phyloP scores from a whole-genome alignment of 2,113 vertebrate genomes.

The Solenodon paradoxus region DNA sequence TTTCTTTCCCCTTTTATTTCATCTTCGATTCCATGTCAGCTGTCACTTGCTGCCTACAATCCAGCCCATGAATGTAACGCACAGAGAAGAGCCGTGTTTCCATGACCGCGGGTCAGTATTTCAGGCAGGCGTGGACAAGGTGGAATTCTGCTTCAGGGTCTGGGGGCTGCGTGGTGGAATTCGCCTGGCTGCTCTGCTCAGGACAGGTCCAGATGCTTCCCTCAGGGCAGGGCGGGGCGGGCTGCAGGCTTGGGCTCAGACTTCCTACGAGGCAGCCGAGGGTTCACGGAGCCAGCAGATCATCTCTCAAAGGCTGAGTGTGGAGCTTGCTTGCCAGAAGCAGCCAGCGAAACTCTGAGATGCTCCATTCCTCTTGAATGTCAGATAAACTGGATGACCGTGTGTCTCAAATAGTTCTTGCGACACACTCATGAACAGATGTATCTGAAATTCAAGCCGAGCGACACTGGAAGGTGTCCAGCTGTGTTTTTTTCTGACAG shows the following conservation, averaged over 20 bases:
- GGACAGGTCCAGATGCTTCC: neutral
- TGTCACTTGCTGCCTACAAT: neutral
- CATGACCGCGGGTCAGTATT: neutral
- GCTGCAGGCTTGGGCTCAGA: neutral
- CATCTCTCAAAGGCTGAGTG: neutral
- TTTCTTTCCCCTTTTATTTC: neutral
- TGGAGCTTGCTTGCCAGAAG: neutral
- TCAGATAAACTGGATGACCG: neutral
- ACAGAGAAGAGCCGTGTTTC: no score
- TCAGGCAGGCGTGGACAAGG: neutral
- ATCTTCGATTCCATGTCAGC: neutral
- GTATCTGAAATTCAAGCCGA: neutral
- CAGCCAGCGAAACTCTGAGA: neutral
- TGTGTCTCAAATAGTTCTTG: neutral
- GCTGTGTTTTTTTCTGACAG: neutral
- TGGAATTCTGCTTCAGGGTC: no score
- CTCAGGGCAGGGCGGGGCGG: neutral
- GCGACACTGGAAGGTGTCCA: no score
- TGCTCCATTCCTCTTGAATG: neutral
- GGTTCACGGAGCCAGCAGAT: neutral
- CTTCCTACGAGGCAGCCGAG: neutral
- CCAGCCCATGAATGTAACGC: no score
- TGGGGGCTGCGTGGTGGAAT: neutral
- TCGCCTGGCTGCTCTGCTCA: neutral
- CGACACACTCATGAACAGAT: no score